phyloP scores from a whole-genome alignment of 92 coral and sea anemone genomes.

The Phenganax subtilis region DNA sequence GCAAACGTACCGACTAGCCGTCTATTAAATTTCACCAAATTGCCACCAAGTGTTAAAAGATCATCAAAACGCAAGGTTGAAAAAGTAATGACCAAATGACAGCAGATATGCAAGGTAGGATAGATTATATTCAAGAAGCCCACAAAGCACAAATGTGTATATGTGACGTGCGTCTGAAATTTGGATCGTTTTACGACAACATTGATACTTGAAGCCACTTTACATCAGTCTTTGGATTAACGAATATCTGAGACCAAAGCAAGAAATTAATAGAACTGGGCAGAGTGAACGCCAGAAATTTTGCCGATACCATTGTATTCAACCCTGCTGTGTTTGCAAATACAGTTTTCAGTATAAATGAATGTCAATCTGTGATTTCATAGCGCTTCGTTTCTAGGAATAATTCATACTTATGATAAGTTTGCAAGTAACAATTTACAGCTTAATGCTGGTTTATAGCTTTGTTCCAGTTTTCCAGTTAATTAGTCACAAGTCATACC shows the following conservation, averaged over 20 bases:
- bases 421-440: neutral
- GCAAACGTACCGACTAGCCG: conserved; percentile 22
- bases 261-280: neutral
- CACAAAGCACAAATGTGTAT: neutral
- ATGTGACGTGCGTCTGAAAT: neutral
- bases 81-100: neutral
- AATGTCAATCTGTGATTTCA: conserved; percentile 3
- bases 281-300: conserved; percentile 11
- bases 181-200: neutral
- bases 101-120: conserved; percentile 1
- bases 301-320: neutral
- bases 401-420: neutral
- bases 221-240: neutral
- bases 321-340: conserved; percentile 11
- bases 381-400: neutral
- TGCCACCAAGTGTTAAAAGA: neutral
- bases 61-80: neutral
- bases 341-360: neutral
- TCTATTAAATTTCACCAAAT: neutral
- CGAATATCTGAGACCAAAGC: neutral
- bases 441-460: neutral
- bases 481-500: too few relatives aligned
- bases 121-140: neutral
- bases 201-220: conserved; percentile 3
- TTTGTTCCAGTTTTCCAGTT: too few relatives aligned